A percentile compares a stretch with the other conserved stretches of the same genome.
phyloP scores from a whole-genome alignment of 2,113 vertebrate genomes.

The Pelvicachromis taeniatus region DNA sequence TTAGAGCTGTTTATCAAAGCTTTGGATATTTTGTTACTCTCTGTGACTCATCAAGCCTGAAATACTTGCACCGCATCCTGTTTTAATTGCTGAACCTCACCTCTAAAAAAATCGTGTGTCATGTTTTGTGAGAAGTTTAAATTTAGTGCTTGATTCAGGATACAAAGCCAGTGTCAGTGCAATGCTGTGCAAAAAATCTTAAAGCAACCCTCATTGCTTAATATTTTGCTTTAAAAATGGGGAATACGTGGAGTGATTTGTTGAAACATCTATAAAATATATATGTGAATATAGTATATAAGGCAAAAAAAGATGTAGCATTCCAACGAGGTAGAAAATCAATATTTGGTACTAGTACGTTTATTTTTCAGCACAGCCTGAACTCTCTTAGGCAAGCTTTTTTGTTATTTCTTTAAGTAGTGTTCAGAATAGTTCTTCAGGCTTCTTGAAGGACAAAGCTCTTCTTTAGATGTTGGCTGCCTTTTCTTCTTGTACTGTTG shows the following conservation, averaged over 20 bases:
- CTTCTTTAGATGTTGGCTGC: neutral
- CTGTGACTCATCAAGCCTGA: constrained; percentile 26
- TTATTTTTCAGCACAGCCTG: neutral
- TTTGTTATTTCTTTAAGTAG: neutral
- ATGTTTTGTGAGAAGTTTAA: neutral
- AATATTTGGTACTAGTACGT: neutral
- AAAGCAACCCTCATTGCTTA: neutral
- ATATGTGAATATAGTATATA: neutral
- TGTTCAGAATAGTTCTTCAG: neutral
- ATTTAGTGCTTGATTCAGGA: constrained; percentile 16
- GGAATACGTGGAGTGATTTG: neutral
- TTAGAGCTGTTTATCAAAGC: constrained; percentile 27
- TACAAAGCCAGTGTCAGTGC: neutral
- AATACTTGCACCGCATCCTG: neutral
- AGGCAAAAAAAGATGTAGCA: neutral
- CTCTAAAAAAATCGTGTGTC: neutral
- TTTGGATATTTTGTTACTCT: constrained; percentile 1
- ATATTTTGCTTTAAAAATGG: neutral
- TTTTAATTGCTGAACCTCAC: neutral
- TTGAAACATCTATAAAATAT: neutral
- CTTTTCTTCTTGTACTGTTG: neutral
- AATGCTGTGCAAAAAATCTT: neutral
- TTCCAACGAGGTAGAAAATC: neutral
- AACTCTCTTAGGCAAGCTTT: neutral
- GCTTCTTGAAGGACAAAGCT: neutral